These are phyloP conservation scores for Chironomus tentans DNA, from an alignment of 2,888 invertebrate genomes.

Conservation along the genomic window DNA sequence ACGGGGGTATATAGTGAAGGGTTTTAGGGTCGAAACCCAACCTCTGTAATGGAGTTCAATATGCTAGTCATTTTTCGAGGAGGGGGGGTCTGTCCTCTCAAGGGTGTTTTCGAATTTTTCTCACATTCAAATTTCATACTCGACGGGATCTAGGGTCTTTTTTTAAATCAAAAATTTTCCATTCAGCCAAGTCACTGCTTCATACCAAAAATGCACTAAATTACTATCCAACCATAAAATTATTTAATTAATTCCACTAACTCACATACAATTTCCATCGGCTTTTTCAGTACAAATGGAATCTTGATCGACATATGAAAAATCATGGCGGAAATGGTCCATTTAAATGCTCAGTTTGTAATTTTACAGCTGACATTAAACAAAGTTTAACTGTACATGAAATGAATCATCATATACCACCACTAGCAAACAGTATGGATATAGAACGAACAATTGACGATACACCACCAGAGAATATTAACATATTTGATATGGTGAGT, in stretches of 20 bases:
- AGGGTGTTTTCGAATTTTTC: too few relatives aligned
- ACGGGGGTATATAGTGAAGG: too few relatives aligned
- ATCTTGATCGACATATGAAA: slow-evolving; percentile 86
- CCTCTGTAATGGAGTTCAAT: too few relatives aligned
- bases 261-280: background rate
- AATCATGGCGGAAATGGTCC: slow-evolving; percentile 82
- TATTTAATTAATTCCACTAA: background rate
- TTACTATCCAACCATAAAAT: too few relatives aligned
- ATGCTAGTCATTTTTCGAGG: too few relatives aligned
- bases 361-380: slow-evolving; percentile 85
- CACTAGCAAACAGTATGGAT: slow-evolving; percentile 34
- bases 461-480: slow-evolving; percentile 19
- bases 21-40: too few relatives aligned
- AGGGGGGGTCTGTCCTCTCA: too few relatives aligned
- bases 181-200: too few relatives aligned
- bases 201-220: too few relatives aligned
- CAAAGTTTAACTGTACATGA: slow-evolving; percentile 87
- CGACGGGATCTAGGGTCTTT: too few relatives aligned
- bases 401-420: slow-evolving; percentile 80
- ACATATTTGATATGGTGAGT: slow-evolving; percentile 25
- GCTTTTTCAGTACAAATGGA: slow-evolving; percentile 61
- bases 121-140: too few relatives aligned
- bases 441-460: slow-evolving; percentile 22
- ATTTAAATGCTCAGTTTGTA: slow-evolving; percentile 77
- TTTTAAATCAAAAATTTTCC: too few relatives aligned